Evolutionary conservation across 2,797 vertebrate genomes (phyloP).

Genomic region (Aldrovandia affinis): DNA sequence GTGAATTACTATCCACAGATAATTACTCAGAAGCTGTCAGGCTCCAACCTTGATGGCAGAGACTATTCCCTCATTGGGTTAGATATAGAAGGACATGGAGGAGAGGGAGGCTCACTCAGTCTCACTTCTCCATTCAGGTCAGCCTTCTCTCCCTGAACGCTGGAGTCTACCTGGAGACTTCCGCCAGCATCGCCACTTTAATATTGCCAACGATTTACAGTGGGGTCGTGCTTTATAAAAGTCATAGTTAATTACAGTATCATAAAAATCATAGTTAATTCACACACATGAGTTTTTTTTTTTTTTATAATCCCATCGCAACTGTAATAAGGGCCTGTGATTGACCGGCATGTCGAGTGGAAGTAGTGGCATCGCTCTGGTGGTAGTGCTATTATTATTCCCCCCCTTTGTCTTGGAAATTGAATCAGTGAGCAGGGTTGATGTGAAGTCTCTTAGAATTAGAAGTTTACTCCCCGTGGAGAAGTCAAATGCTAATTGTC

Average conservation of each 20-base stretch:
- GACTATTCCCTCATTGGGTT: conserved; percentile 15
- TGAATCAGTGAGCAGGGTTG: conserved; percentile 8
- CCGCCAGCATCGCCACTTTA: not conserved
- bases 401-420: conserved; percentile 17
- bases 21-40: conserved; percentile 30
- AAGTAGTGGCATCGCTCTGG: not conserved
- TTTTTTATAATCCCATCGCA: not conserved
- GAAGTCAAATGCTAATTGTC: conserved; percentile 39
- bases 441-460: not conserved
- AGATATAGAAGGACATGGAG: conserved; percentile 20
- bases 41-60: conserved; percentile 22
- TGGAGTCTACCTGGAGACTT: not conserved
- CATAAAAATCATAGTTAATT: not conserved
- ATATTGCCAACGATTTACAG: not conserved
- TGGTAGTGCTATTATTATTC: not conserved
- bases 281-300: not conserved
- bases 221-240: not conserved
- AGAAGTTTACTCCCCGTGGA: conserved; percentile 1
- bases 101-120: not conserved
- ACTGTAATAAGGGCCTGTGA: not conserved
- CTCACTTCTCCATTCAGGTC: conserved; percentile 11
- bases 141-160: no score
- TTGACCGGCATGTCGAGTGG: not conserved
- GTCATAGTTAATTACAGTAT: not conserved
- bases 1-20: conserved; percentile 17